Percentiles rank a stretch among this genome's conserved stretches.
phyloP scores from a whole-genome alignment of 2,113 vertebrate species.

The Empidonax alnorum region DNA sequence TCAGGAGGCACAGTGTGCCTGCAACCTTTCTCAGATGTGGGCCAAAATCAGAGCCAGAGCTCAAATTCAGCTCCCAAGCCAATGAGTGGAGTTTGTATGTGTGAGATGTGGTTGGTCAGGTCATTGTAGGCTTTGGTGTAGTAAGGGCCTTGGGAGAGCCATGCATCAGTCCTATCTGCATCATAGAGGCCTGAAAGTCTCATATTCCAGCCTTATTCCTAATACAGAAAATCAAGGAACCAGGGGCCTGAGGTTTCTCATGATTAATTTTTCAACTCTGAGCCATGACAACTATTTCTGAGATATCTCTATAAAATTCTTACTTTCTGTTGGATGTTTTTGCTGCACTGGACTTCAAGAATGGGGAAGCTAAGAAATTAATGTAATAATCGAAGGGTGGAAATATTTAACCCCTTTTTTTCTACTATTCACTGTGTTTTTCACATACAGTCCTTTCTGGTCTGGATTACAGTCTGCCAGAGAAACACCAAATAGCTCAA shows the following conservation, averaged over 20 bases:
- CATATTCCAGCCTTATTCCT: neutral
- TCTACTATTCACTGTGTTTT: neutral
- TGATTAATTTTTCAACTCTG: neutral
- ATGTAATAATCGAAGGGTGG: neutral
- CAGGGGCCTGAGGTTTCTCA: neutral
- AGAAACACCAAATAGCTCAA: neutral
- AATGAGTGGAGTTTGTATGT: fast-evolving
- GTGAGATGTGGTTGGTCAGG: neutral
- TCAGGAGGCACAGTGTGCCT: neutral
- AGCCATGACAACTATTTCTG: neutral
- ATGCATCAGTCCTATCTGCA: neutral
- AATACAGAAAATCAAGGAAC: neutral
- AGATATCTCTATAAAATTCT: neutral
- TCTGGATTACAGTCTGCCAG: neutral
- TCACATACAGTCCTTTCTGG: neutral
- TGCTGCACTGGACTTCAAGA: neutral
- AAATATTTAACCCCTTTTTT: neutral
- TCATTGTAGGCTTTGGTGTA: neutral
- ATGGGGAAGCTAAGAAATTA: neutral
- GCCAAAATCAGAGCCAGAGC: neutral
- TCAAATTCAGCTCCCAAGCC: neutral
- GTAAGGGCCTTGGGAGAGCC: neutral
- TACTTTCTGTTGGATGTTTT: neutral
- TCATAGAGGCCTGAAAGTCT: neutral
- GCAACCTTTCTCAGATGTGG: neutral